Conservation (phyloP, 2,797 vertebrate genomes). For the Galaxias olidus region DNA sequence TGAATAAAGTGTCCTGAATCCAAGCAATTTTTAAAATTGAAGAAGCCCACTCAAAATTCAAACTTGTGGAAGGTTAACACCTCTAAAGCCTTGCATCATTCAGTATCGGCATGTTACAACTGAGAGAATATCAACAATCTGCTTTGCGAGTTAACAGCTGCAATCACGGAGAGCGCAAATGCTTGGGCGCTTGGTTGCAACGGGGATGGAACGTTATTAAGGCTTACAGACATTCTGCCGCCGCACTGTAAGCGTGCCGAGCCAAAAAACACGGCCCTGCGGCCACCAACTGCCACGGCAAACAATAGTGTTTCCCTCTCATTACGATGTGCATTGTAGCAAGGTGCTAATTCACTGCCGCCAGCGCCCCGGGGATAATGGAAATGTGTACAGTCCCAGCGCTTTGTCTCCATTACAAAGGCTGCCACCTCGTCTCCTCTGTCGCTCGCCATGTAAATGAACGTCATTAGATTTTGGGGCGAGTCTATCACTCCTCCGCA, state of each 20-base stretch:
- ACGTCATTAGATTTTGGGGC: conserved; percentile 41
- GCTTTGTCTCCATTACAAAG: conserved; percentile 21
- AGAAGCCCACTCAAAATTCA: conserved; percentile 6
- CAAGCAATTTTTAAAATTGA: conserved; percentile 10
- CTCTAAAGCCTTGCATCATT: background rate
- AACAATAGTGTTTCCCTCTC: conserved; percentile 1
- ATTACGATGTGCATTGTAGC: background rate
- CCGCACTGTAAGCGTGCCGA: conserved; percentile 15
- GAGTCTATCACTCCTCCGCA: conserved; percentile 41
- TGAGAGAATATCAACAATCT: too few relatives aligned
- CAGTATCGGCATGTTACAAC: too few relatives aligned
- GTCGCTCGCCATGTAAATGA: conserved; percentile 46
- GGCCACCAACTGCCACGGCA: background rate
- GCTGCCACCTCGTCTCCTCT: conserved; percentile 12
- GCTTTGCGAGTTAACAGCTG: too few relatives aligned
- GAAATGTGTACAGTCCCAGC: conserved; percentile 21
- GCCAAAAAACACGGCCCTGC: background rate
- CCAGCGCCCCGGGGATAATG: background rate
- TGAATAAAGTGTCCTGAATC: conserved; percentile 24
- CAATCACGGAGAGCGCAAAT: too few relatives aligned
- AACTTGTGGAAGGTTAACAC: conserved; percentile 8
- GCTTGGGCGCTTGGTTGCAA: background rate
- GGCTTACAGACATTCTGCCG: conserved; percentile 23
- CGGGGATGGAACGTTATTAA: conserved; percentile 30
- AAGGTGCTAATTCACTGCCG: conserved; percentile 9